Evolutionary conservation across 2,888 invertebrate genomes (phyloP), one percentile per base, ranked within the genome.

Genomic region (Caenorhabditis imperialis): DNA sequence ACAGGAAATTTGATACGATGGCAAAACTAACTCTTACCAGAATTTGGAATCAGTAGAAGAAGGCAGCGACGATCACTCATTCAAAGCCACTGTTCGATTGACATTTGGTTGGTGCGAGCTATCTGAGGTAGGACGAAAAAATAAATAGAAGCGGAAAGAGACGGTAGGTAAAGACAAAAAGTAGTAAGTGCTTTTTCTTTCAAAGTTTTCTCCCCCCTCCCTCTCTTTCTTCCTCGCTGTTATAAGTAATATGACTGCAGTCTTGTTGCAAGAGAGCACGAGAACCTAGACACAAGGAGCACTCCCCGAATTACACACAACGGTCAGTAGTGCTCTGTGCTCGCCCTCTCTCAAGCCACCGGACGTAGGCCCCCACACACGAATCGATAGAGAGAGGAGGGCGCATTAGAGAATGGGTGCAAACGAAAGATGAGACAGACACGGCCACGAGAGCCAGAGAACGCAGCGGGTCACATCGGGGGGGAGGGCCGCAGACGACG

Each of bases 381-480:
- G 61, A 70, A 70, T 61, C 60, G 70, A 70, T 70, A n/a, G n/a
- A n/a, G 70, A 54, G 48, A 50, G 60, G 54, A 6, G 38, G 60
- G 70, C n/a, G n/a, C 61, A 70, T 69, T 69, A 69, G 69, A 69
- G 69, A 45, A 70, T 61, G 60, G 61, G 61, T 70, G 70, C 70
- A 70, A 60, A 70, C 60, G 61, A 55, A 70, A 70, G 70, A 70
- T 70, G 70, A 70, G 60, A 70, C 60, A 55, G 54, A 53, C n/a
- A n/a, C n/a, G n/a, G n/a, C n/a, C n/a, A n/a, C 70, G 47, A 70
- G 70, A 61, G 70, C 61, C 57, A 57, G 57, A 67, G 67, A 67
- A 67, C 67, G 23, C 67, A 67, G 67, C 57, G 67, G 57, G 57
- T 57, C 67, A 67, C 67, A 67, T 67, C 67, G 57, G 44, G 57